A percentile compares a stretch with the other conserved stretches of the same genome.
These are phyloP conservation scores for Brachypterus glaber DNA, from an alignment of 2,888 invertebrate species.

Conservation along the genomic window DNA sequence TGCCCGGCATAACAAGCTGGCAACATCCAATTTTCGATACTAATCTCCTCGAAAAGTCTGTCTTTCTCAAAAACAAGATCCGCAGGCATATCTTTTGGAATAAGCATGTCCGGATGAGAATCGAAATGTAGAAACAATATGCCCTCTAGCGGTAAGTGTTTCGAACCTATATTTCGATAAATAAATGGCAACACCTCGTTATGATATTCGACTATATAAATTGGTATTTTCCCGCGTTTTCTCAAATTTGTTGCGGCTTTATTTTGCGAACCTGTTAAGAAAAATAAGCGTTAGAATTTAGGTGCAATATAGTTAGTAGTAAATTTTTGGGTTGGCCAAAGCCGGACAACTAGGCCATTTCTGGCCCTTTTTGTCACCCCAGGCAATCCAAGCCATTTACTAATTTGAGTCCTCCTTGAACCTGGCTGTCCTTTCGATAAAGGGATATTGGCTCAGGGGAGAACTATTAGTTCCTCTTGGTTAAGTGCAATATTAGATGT, in stretches of 20 bases:
- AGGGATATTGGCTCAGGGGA: too few species aligned
- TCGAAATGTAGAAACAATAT: conserved; percentile 78
- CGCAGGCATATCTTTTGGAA: conserved; percentile 68
- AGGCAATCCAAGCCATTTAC: too few species aligned
- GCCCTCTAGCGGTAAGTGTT: conserved; percentile 67
- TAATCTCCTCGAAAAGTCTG: conserved; percentile 56
- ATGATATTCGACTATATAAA: conserved; percentile 71
- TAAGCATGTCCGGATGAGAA: conserved; percentile 85
- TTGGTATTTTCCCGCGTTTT: conserved; percentile 56
- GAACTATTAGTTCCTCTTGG: too few species aligned
- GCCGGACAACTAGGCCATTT: too few species aligned
- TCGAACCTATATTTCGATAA: conserved; percentile 69
- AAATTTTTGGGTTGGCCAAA: too few species aligned
- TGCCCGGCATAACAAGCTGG: conserved; percentile 82
- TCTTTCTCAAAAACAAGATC: conserved; percentile 65
- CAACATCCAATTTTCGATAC: conserved; percentile 92
- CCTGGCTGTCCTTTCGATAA: too few species aligned
- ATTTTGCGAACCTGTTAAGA: conserved; percentile 25
- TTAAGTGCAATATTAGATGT: too few species aligned
- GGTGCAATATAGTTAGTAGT: too few species aligned
- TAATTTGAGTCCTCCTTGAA: too few species aligned
- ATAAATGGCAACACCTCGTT: conserved; percentile 70
- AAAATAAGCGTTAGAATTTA: too few species aligned
- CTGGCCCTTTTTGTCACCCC: too few species aligned
- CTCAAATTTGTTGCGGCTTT: conserved; percentile 32